Base-by-base conservation (phyloP, 2,113 vertebrate genomes). In the Perccottus glenii region DNA sequence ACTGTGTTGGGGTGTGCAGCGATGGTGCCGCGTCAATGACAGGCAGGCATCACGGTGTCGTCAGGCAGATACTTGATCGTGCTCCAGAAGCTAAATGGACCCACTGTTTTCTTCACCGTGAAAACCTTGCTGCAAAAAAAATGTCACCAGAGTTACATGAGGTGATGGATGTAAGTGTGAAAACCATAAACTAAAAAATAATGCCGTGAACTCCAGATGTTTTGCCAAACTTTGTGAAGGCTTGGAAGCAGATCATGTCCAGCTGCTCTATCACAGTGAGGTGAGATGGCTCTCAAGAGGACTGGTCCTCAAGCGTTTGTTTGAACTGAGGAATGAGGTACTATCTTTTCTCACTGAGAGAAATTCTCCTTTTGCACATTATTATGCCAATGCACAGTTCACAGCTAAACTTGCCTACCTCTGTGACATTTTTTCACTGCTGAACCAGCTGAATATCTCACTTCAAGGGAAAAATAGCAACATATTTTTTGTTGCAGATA, bases 211-310 rank as follows among this genome's bases (percentile, higher is more conserved):
- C 42, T 67, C 32, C 53, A 55, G 33, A 48, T 48, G 64, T 67
- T 58, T 57, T 67, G 53, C 64, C 19, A 58, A 57, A n/a, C 33
- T 27, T 35, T 67, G 52, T 40, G 44, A 48, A 52, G 61, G 15
- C 36, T 56, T 11, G 11, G 60, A 71, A 42, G 43, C 60, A 48
- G 60, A 64, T 11, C 60, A 71, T 48, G 43, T 63, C n/a, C 59
- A 48, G 51, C 60, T 72, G 33, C 50, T 70, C 49, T 63, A 46
- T 40, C 50, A 70, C 44, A 62, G 49, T 63, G 59, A 70, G 16
- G 69, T 64, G 60, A 72, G 68, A 56, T 63, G 50, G 49, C 50
- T 62, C 3, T 71, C 43, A 63, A 56, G 68, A 57, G 51, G 60
- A 64, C 45, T 33, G 15, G 63, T 65, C 19, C 49, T 65, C 16